Evolutionary conservation across 2,888 invertebrate genomes (phyloP).

Genomic region (Ennomos fuscantarius): DNA sequence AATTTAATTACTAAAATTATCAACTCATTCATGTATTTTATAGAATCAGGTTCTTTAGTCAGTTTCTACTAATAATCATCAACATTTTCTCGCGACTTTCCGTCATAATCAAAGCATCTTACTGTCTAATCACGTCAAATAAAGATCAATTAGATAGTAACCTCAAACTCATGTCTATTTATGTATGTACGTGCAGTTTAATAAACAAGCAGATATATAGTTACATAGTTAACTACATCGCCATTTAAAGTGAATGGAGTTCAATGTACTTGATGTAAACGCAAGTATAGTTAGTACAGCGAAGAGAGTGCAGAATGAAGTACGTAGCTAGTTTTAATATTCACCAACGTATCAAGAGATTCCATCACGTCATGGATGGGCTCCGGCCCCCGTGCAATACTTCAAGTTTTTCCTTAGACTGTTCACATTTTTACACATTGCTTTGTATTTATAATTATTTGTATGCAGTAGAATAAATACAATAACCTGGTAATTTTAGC

Average conservation of each 20-base stretch:
- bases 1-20: too few species aligned
- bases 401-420: conserved; percentile 2
- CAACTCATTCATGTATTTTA: too few species aligned
- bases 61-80: too few species aligned
- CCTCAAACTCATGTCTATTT: background rate
- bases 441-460: too few species aligned
- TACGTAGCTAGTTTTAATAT: conserved; percentile 35
- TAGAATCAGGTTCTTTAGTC: too few species aligned
- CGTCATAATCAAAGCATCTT: too few species aligned
- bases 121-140: background rate
- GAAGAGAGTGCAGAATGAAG: conserved; percentile 20
- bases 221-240: background rate
- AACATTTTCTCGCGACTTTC: too few species aligned
- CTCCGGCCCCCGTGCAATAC: conserved; percentile 28
- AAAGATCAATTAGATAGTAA: background rate
- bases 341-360: conserved; percentile 36
- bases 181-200: conserved; percentile 1
- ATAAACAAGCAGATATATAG: conserved; percentile 5
- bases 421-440: too few species aligned
- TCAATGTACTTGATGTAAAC: conserved; percentile 41
- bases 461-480: too few species aligned
- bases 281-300: conserved; percentile 16
- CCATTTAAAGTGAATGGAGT: conserved; percentile 24
- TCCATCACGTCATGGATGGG: conserved; percentile 38
- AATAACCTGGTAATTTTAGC: too few species aligned